phyloP scores from a whole-genome alignment of 2,113 vertebrate species.

The Oenanthe melanoleuca region DNA sequence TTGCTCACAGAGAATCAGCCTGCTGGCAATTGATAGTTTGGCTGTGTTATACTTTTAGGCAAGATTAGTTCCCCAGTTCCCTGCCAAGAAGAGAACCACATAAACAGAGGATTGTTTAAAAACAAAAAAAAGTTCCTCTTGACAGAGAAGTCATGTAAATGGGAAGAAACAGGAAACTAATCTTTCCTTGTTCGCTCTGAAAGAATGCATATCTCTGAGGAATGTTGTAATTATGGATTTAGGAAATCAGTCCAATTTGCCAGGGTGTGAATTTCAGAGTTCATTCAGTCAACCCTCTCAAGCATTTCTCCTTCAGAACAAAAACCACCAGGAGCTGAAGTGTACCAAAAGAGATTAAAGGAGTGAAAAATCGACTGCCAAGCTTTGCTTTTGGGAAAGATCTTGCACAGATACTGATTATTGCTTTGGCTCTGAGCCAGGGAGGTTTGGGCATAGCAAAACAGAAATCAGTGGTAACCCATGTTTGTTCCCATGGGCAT shows the following conservation, averaged over 20 bases:
- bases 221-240: constrained; percentile 67
- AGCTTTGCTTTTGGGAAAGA: constrained; percentile 27
- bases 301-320: constrained; percentile 48
- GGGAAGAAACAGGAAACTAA: constrained; percentile 63
- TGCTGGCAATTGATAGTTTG: constrained; percentile 25
- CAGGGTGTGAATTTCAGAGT: constrained; percentile 64
- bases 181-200: constrained; percentile 36
- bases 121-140: constrained; percentile 31
- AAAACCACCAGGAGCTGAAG: constrained; percentile 34
- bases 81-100: constrained; percentile 41
- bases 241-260: constrained; percentile 57
- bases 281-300: constrained; percentile 58
- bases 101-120: constrained; percentile 50
- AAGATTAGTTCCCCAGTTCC: neutral
- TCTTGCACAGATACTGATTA: constrained; percentile 12
- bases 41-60: neutral
- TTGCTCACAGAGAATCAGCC: neutral
- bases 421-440: constrained; percentile 12
- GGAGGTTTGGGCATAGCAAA: neutral
- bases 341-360: constrained; percentile 54
- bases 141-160: constrained; percentile 6
- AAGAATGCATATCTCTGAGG: constrained; percentile 60
- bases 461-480: neutral
- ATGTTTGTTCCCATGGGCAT: neutral
- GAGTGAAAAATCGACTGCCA: constrained; percentile 1